phyloP scores from a whole-genome alignment of 2,797 vertebrate genomes.

The Zalophus californianus region DNA sequence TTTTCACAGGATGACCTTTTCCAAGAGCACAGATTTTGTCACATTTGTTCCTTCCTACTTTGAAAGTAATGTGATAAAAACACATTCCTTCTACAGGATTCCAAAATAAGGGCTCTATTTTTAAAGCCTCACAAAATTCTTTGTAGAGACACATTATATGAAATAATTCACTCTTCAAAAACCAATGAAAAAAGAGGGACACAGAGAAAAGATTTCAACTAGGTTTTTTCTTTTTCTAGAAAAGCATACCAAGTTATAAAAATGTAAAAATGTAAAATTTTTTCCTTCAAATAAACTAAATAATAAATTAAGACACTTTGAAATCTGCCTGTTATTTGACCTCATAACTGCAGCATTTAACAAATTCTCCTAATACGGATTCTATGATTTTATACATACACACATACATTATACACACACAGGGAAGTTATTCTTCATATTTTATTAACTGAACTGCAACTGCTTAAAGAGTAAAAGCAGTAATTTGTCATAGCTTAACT shows the following conservation, averaged over 20 bases:
- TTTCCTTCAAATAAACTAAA: neutral
- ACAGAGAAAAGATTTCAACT: neutral
- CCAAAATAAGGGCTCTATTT: neutral
- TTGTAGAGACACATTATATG: neutral
- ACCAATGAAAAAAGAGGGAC: neutral
- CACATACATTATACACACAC: neutral
- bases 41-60: neutral
- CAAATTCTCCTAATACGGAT: neutral
- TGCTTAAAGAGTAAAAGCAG: slow-evolving; percentile 54
- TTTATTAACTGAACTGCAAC: slow-evolving; percentile 10
- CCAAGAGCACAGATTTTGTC: neutral
- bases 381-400: neutral
- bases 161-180: neutral
- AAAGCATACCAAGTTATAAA: neutral
- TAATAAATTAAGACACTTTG: neutral
- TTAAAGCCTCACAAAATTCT: neutral
- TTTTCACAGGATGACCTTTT: neutral
- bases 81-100: neutral
- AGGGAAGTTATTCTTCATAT: neutral
- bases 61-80: neutral
- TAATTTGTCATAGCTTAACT: neutral
- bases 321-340: neutral
- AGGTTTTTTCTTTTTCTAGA: neutral
- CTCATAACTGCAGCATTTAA: neutral
- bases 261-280: neutral